A percentile compares a stretch with the other conserved stretches of the same genome.
Conservation (phyloP, 2,797 vertebrate species). For the Natrix natrix region DNA sequence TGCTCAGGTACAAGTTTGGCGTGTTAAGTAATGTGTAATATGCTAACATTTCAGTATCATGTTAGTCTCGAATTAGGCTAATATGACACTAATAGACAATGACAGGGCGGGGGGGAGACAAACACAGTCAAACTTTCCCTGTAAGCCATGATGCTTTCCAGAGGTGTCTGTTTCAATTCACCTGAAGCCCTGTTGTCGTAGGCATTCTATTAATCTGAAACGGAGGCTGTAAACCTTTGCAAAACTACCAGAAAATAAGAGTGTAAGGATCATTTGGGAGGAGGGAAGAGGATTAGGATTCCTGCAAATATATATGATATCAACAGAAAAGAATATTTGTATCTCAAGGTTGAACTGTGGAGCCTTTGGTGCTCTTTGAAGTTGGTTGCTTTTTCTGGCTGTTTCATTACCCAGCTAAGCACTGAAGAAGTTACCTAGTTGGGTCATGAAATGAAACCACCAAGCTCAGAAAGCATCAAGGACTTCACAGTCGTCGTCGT, state of each 20-base stretch:
- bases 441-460: not conserved
- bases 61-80: constrained; percentile 75
- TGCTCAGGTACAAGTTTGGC: constrained; percentile 72
- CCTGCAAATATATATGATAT: not conserved
- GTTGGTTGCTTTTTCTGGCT: not conserved
- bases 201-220: not conserved
- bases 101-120: constrained; percentile 61
- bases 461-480: no score
- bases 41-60: constrained; percentile 73
- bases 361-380: not conserved
- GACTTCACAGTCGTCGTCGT: no score
- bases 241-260: not conserved
- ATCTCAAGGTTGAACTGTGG: not conserved
- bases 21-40: constrained; percentile 71
- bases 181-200: constrained; percentile 61
- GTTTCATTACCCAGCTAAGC: not conserved
- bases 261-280: not conserved
- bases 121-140: constrained; percentile 73
- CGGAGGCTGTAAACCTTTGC: not conserved
- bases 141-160: constrained; percentile 66
- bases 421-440: not conserved
- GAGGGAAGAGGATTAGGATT: not conserved
- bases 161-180: constrained; percentile 71
- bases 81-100: constrained; percentile 74
- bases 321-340: not conserved